Percentiles rank a stretch among this genome's conserved stretches.
These are phyloP conservation scores for Sthenelais limicola DNA, from an alignment of 2,888 invertebrate genomes.

Conservation along the genomic window DNA sequence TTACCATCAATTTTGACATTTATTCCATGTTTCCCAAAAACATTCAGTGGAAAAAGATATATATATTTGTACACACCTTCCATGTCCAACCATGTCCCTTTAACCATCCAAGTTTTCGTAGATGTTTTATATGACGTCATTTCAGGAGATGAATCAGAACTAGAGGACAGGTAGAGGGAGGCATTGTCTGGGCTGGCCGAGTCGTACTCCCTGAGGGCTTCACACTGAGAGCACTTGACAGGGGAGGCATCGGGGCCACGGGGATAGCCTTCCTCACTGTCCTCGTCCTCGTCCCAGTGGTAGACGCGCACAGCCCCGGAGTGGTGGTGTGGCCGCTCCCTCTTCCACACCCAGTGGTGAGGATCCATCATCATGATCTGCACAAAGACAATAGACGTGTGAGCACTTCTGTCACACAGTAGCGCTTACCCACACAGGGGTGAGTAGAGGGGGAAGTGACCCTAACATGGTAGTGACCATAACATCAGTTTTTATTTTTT, in stretches of 20 bases:
- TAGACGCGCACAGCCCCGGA: conserved; percentile 68
- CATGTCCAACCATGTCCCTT: conserved; percentile 27
- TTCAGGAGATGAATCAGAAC: conserved; percentile 33
- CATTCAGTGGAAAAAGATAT: too few relatives aligned
- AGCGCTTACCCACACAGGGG: background rate
- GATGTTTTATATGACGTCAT: background rate
- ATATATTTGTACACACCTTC: too few relatives aligned
- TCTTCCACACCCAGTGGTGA: conserved; percentile 63
- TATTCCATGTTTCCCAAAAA: too few relatives aligned
- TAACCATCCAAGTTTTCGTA: background rate
- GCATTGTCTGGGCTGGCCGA: conserved; percentile 61
- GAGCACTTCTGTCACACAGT: background rate
- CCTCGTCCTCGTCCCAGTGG: conserved; percentile 58
- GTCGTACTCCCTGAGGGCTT: conserved; percentile 57
- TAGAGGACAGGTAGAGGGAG: conserved; percentile 62
- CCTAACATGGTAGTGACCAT: background rate
- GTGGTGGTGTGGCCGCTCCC: conserved; percentile 67
- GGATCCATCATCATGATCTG: conserved; percentile 70
- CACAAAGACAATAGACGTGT: background rate
- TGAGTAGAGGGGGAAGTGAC: too few relatives aligned
- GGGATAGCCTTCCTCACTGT: conserved; percentile 59
- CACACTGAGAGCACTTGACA: conserved; percentile 37
- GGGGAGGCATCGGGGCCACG: conserved; percentile 65
- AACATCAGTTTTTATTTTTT: too few relatives aligned
- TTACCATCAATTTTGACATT: too few relatives aligned